phyloP scores from a whole-genome alignment of 2,113 vertebrate species.

The Tichodroma muraria region DNA sequence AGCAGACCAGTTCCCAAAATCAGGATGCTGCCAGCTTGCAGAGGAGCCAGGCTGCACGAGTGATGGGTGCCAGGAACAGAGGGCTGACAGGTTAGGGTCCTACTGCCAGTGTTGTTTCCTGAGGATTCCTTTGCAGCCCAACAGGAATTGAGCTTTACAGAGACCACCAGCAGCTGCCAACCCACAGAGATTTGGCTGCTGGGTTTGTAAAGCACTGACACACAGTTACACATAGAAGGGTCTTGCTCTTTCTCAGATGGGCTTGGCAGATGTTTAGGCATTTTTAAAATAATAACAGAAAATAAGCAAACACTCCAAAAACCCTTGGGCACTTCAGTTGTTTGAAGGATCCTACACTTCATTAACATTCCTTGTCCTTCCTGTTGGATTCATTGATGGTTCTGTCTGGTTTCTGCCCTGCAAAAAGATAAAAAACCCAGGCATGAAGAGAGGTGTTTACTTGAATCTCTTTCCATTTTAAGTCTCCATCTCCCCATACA shows the following conservation, averaged over 20 bases:
- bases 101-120: neutral
- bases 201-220: neutral
- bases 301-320: neutral
- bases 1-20: neutral
- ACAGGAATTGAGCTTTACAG: fast-evolving
- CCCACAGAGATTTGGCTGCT: neutral
- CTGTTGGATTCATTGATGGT: neutral
- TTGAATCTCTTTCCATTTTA: neutral
- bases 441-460: neutral
- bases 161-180: neutral
- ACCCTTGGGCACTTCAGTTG: neutral
- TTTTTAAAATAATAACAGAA: neutral
- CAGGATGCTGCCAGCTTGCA: neutral
- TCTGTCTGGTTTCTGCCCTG: neutral
- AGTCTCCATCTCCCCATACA: neutral
- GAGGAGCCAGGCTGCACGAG: neutral
- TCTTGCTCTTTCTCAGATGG: neutral
- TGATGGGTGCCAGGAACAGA: neutral
- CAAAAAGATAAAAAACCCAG: neutral
- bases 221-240: neutral
- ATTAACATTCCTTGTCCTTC: neutral
- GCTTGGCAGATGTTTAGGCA: neutral
- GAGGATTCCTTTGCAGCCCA: neutral
- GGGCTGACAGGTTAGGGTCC: neutral
- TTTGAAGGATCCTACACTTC: neutral